phyloP scores from a whole-genome alignment of 2,113 vertebrate species.

The Clupea harengus region DNA sequence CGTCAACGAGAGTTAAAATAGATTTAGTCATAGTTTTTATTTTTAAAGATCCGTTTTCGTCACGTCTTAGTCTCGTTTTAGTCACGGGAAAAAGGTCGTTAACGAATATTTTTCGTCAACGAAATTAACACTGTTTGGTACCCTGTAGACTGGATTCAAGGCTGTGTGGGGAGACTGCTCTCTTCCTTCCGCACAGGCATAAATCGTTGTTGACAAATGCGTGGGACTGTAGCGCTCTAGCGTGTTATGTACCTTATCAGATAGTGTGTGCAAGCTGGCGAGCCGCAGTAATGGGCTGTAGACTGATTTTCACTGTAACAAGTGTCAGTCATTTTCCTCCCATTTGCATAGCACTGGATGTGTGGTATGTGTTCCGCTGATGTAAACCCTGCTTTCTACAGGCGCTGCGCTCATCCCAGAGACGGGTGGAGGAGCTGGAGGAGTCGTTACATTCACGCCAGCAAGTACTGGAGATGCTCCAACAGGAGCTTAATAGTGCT shows the following conservation, averaged over 20 bases:
- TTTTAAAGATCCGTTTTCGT: no score
- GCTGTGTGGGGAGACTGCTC: neutral
- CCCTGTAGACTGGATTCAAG: neutral
- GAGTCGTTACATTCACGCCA: constrained; percentile 76
- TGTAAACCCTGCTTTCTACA: constrained; percentile 47
- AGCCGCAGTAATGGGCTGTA: neutral
- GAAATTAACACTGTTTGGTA: no score
- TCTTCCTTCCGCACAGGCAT: neutral
- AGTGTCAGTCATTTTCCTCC: neutral
- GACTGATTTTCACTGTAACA: neutral
- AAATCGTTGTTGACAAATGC: neutral
- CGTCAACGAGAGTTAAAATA: no score
- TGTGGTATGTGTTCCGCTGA: neutral
- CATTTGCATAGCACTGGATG: neutral
- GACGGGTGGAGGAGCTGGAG: constrained; percentile 81
- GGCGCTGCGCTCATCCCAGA: constrained; percentile 74
- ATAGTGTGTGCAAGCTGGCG: no score
- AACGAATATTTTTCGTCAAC: no score
- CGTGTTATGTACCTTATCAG: neutral
- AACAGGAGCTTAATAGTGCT: constrained; percentile 78
- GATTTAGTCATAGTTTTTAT: no score
- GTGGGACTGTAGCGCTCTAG: neutral
- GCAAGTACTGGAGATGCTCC: constrained; percentile 83
- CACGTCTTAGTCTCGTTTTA: no score
- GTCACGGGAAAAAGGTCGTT: no score